phyloP scores from a whole-genome alignment of 2,797 vertebrate genomes.

The Pipistrellus pygmaeus region DNA sequence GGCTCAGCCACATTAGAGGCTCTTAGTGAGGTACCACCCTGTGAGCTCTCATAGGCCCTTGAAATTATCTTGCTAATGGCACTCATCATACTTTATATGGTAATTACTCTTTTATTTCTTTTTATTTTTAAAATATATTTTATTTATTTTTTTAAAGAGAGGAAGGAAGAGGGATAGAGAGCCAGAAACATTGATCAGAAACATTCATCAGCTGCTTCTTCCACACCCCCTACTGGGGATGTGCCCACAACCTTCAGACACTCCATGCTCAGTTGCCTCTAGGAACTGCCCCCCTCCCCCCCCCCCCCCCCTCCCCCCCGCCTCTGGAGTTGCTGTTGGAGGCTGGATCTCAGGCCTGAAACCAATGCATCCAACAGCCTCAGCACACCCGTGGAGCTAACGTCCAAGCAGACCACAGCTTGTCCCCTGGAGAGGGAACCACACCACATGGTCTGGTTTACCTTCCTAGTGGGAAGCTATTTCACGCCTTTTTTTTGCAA shows the following conservation, averaged over 20 bases:
- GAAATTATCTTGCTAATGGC: too few species aligned
- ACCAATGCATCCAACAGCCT: background rate
- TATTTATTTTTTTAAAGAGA: too few species aligned
- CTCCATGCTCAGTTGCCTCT: background rate
- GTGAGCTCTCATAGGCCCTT: too few species aligned
- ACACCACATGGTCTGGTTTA: background rate
- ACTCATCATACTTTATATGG: too few species aligned
- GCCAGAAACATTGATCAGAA: too few species aligned
- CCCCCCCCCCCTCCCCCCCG: background rate
- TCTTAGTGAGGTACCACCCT: background rate
- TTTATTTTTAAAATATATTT: too few species aligned
- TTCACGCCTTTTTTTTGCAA: background rate
- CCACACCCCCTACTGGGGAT: too few species aligned
- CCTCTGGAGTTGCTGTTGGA: background rate
- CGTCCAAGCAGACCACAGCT: background rate
- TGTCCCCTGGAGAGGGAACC: background rate
- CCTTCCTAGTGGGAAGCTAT: slow-evolving; percentile 2
- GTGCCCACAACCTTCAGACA: background rate
- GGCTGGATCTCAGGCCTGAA: background rate
- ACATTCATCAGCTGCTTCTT: too few species aligned
- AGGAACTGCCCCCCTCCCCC: background rate
- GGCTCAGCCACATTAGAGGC: background rate
- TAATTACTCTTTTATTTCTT: too few species aligned
- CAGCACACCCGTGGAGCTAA: background rate
- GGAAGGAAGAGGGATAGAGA: too few species aligned